These are phyloP conservation scores for Echinops telfairi DNA, from an alignment of 2,113 vertebrate species.

Conservation along the genomic window DNA sequence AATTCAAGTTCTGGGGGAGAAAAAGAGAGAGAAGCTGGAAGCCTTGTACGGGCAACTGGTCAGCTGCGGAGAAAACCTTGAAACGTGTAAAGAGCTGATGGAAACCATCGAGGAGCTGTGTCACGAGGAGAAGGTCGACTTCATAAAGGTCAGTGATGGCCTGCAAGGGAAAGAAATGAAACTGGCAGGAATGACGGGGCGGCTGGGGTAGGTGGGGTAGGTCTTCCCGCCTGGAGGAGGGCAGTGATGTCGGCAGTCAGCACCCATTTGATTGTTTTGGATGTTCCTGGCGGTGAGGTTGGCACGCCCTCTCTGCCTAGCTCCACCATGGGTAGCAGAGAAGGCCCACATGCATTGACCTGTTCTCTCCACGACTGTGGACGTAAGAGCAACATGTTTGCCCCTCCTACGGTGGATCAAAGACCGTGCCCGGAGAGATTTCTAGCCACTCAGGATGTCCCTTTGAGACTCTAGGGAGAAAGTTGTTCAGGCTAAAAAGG, in stretches of 20 bases:
- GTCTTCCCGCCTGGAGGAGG: background rate
- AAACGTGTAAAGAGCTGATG: conserved; percentile 93
- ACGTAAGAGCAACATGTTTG: background rate
- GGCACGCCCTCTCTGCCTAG: background rate
- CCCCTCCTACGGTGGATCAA: background rate
- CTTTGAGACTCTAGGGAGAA: background rate
- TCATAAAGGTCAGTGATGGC: conserved; percentile 91
- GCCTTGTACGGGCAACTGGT: conserved; percentile 94
- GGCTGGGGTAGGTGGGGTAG: background rate
- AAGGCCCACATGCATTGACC: background rate
- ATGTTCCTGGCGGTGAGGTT: background rate
- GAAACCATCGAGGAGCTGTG: conserved; percentile 91
- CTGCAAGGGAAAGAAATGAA: background rate
- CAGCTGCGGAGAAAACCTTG: conserved; percentile 91
- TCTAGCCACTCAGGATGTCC: background rate
- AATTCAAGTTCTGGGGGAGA: conserved; percentile 89
- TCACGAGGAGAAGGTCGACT: conserved; percentile 90
- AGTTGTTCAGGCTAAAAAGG: background rate
- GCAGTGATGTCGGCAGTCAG: no score
- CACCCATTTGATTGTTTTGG: background rate
- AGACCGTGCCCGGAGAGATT: background rate
- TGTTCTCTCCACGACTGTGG: background rate
- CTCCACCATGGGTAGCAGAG: accelerated
- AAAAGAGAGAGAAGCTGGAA: conserved; percentile 95
- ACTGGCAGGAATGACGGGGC: background rate